These are phyloP conservation scores for Anhinga anhinga DNA, from an alignment of 2,113 vertebrate species.

Conservation along the genomic window DNA sequence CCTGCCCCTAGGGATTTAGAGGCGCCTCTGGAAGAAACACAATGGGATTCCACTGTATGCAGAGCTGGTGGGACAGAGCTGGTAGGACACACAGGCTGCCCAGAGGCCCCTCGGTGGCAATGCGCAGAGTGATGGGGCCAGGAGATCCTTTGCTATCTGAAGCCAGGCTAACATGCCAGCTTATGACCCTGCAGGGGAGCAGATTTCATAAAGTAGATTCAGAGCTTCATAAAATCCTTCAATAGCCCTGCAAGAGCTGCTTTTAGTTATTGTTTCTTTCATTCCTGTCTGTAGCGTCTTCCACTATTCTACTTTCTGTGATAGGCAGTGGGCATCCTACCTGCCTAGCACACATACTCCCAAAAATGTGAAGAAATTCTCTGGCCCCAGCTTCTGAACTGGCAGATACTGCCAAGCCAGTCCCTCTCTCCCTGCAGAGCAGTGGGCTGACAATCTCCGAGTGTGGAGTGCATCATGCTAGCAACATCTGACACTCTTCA, in stretches of 20 bases:
- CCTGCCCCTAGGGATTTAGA: background rate
- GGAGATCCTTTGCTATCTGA: background rate
- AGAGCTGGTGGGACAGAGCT: background rate
- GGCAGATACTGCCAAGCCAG: background rate
- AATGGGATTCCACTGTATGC: background rate
- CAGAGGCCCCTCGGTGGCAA: background rate
- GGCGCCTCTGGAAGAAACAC: background rate
- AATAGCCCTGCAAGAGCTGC: background rate
- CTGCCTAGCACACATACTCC: background rate
- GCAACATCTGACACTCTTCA: background rate
- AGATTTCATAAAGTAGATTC: background rate
- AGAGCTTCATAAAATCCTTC: background rate
- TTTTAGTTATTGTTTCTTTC: background rate
- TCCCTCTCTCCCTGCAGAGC: background rate
- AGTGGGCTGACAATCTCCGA: background rate
- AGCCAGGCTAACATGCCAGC: background rate
- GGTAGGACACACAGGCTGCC: background rate
- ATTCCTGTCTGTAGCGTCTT: background rate
- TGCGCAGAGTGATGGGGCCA: fast-evolving
- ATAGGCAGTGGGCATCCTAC: background rate
- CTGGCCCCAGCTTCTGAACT: background rate
- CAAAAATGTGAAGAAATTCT: background rate
- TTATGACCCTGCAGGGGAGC: fast-evolving
- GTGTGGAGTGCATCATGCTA: background rate
- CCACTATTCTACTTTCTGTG: background rate